Evolutionary conservation across 2,113 vertebrate species (phyloP), one percentile per base, ranked within the genome.

Genomic region (Heterotilapia buettikoferi): DNA sequence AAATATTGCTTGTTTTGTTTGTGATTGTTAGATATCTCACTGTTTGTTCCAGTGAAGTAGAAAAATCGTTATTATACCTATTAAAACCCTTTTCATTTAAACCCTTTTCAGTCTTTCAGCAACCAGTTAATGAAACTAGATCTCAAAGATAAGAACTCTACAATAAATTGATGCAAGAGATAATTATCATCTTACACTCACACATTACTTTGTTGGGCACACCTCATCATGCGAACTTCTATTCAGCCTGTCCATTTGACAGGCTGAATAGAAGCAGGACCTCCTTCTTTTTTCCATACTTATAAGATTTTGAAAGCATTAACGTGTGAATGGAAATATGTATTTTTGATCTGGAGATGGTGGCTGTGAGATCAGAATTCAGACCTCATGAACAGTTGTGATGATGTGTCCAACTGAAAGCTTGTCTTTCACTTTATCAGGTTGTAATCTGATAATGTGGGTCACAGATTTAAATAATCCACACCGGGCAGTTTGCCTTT

Each of bases 381-480:
- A 12, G 40, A 29, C 14, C 14, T 76, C 40, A 47, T 76, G 9
- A 43, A 43, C 50, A 57, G 53, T 19, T 24, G 16, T 16, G 45
- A 88, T 71, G 47, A 85, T 89, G 66, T 6, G 8, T 33, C 5
- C 14, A 19, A 54, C 6, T 13, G 56, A n/a, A 84, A 81, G 86
- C 61, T n/a, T 71, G 85, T 85, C 85, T 76, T 47, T 40, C 68
- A 29, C 13, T 84, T 31, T 7, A 84, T 82, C 29, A 29, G 54
- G 63, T 50, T 54, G 88, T 92, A 92, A 94, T 92, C 92, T 88
- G 83, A 47, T 52, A 24, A 90, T 59, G 24, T 89, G 89, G 81
- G 84, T 47, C 81, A 36, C 31, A 81, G 82, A 89, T 88, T 33
- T 52, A 57, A 79, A 86, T 93, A 93, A 93, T 94, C 91, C 19